Evolutionary conservation across 2,797 vertebrate species (phyloP).

Genomic region (Streptopelia turtur): DNA sequence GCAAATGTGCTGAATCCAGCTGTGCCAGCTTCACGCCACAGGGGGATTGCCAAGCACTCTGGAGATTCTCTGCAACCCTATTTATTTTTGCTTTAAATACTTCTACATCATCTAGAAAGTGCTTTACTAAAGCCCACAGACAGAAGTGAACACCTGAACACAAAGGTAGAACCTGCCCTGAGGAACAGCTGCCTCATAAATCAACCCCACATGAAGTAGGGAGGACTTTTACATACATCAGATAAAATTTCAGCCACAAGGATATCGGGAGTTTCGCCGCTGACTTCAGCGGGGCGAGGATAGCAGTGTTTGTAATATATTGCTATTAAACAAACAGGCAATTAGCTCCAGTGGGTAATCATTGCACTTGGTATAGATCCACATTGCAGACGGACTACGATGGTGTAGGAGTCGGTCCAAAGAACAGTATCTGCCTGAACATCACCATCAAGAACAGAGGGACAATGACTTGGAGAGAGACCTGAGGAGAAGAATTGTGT

Average conservation of each 20-base stretch:
- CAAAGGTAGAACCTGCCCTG: not conserved
- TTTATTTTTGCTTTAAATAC: not conserved
- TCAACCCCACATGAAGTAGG: not conserved
- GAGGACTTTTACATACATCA: not conserved
- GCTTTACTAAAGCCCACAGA: not conserved
- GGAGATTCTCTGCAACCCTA: not conserved
- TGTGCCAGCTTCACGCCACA: not conserved
- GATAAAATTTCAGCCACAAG: not conserved
- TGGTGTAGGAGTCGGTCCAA: too few species aligned
- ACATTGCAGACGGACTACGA: not conserved
- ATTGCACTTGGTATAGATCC: not conserved
- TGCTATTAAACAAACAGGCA: not conserved
- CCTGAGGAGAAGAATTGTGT: too few species aligned
- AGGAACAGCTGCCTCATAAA: not conserved
- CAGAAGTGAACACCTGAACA: not conserved
- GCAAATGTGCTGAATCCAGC: not conserved
- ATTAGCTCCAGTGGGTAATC: not conserved
- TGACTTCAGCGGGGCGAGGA: not conserved
- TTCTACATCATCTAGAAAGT: not conserved
- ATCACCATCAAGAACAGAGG: too few species aligned
- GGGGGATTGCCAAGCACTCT: not conserved
- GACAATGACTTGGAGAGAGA: too few species aligned
- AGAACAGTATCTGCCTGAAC: too few species aligned
- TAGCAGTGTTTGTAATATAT: rapidly evolving
- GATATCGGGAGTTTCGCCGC: not conserved